phyloP scores from a whole-genome alignment of 2,888 invertebrate species.

The Orthonevra nobilis region DNA sequence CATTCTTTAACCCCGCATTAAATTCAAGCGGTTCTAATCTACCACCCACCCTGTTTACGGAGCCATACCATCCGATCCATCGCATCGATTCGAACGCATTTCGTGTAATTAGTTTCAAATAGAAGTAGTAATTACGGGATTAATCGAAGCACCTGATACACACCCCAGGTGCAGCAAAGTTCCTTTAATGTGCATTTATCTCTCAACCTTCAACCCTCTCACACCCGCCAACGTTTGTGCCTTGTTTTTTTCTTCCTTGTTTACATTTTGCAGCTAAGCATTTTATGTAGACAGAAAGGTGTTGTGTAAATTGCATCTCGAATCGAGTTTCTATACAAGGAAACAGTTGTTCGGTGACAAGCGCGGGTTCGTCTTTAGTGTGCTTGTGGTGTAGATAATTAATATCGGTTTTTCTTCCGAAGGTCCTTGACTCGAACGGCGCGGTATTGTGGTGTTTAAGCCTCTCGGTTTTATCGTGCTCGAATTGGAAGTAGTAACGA shows the following conservation, averaged over 20 bases:
- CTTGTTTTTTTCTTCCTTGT: conserved; percentile 17
- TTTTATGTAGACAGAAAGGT: conserved; percentile 31
- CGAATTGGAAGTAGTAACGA: too few species aligned
- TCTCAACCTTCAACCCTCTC: conserved; percentile 5
- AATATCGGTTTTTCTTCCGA: background rate
- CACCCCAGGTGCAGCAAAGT: conserved; percentile 60
- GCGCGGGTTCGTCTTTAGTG: conserved; percentile 49
- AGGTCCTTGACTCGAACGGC: conserved; percentile 42
- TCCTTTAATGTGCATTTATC: conserved; percentile 60
- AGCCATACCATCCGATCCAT: too few species aligned
- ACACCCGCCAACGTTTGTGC: background rate
- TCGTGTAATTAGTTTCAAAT: conserved; percentile 69
- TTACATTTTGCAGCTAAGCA: conserved; percentile 50
- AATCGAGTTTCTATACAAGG: conserved; percentile 51
- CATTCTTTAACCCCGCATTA: conserved; percentile 17
- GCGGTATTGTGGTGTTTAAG: too few species aligned
- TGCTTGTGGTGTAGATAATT: background rate
- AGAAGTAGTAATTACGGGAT: conserved; percentile 69
- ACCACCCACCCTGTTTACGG: conserved; percentile 5
- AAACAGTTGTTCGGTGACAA: conserved; percentile 61
- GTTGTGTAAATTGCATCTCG: conserved; percentile 57
- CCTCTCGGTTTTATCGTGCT: too few species aligned
- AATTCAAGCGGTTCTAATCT: conserved; percentile 31
- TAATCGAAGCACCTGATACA: conserved; percentile 70
- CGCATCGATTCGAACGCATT: conserved; percentile 60